Percentiles rank a stretch among this genome's conserved stretches.
These are phyloP conservation scores for Rhinopomastus cyanomelas DNA, from an alignment of 2,113 vertebrate species.

Conservation along the genomic window DNA sequence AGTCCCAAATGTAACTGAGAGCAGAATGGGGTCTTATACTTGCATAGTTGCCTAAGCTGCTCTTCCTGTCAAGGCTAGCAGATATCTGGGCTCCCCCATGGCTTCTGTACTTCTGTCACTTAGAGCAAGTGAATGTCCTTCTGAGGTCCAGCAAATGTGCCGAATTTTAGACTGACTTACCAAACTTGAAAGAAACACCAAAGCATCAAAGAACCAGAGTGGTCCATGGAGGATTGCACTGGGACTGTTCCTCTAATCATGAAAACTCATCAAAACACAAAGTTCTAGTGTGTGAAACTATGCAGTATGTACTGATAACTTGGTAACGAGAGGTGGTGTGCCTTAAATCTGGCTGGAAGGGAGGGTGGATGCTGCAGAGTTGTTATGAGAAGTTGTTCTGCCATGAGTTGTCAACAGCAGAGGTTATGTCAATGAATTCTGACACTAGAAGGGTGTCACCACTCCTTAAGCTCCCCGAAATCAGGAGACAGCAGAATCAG, in stretches of 20 bases:
- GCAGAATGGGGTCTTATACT: neutral
- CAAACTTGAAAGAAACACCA: neutral
- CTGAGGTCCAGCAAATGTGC: neutral
- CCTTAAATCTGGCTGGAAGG: neutral
- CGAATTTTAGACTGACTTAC: neutral
- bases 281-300: neutral
- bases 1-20: neutral
- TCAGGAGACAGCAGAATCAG: neutral
- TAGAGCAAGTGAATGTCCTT: neutral
- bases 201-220: neutral
- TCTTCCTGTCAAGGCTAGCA: neutral
- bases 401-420: neutral
- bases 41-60: neutral
- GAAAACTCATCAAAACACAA: neutral
- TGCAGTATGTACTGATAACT: neutral
- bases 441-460: neutral
- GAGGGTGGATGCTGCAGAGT: neutral
- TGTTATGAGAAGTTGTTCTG: neutral
- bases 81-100: neutral
- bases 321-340: neutral
- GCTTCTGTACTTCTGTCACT: neutral
- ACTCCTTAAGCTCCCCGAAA: neutral
- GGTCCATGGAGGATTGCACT: neutral
- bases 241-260: neutral
- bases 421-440: neutral